Evolutionary conservation across 2,113 vertebrate species (phyloP).

Genomic region (Cochlearius cochlearius): DNA sequence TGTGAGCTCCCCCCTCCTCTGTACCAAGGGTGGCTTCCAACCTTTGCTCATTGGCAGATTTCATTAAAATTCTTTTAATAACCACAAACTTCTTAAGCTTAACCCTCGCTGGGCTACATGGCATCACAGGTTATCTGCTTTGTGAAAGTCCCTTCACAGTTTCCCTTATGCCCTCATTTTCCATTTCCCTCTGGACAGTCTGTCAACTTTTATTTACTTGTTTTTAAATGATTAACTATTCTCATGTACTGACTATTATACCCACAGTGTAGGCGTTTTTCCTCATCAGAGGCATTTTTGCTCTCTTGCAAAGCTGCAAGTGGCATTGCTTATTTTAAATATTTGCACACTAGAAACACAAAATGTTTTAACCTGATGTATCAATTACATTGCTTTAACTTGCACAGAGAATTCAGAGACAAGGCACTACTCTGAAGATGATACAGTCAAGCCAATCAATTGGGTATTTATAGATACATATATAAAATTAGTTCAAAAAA

Average conservation of each 20-base stretch:
- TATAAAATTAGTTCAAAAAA: conserved; percentile 33
- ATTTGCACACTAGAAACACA: not conserved
- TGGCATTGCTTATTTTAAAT: not conserved
- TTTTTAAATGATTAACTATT: not conserved
- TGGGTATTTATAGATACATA: conserved; percentile 6
- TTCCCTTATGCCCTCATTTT: not conserved
- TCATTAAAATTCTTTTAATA: conserved; percentile 44
- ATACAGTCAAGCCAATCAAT: not conserved
- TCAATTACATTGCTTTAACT: not conserved
- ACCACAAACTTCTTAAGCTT: conserved; percentile 15
- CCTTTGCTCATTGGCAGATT: conserved; percentile 6
- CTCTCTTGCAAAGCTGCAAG: not conserved
- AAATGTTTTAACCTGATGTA: not conserved
- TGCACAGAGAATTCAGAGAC: not conserved
- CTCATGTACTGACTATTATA: not conserved
- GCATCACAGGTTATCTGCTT: not conserved
- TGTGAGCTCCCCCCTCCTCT: not conserved
- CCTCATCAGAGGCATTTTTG: not conserved
- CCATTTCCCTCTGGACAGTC: not conserved
- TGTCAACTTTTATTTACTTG: not conserved
- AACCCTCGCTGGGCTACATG: not conserved
- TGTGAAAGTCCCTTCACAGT: not conserved
- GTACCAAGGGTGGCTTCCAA: not conserved
- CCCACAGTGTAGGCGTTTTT: not conserved
- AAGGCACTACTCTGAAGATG: not conserved